Conservation (phyloP, 2,888 invertebrate species). For the Hemaris fuciformis region DNA sequence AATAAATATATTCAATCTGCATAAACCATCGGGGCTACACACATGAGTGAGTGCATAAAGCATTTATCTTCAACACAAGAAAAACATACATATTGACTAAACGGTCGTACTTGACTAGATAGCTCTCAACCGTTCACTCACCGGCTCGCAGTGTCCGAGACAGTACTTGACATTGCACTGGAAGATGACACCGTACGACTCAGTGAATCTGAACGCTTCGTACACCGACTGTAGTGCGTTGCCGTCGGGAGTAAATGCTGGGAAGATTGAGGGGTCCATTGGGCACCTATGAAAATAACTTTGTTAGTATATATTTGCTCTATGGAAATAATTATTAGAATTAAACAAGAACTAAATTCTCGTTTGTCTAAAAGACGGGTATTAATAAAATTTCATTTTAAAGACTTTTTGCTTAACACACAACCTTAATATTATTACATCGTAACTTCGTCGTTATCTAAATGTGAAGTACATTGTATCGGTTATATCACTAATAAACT, state of each 20-base stretch:
- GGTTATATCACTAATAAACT: too few species aligned
- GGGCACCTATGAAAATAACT: slow-evolving; percentile 84
- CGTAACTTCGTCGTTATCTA: too few species aligned
- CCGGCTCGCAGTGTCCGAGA: slow-evolving; percentile 95
- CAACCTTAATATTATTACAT: too few species aligned
- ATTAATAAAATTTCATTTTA: too few species aligned
- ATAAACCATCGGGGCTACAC: too few species aligned
- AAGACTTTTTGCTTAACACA: too few species aligned
- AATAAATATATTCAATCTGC: too few species aligned
- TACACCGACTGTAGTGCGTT: slow-evolving; percentile 95
- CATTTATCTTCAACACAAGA: neutral
- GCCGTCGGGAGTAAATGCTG: slow-evolving; percentile 94
- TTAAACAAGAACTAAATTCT: neutral
- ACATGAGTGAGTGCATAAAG: too few species aligned
- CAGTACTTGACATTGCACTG: slow-evolving; percentile 98
- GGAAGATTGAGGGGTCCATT: slow-evolving; percentile 96
- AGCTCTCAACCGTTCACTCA: slow-evolving; percentile 64
- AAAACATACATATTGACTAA: neutral
- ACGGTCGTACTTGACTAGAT: neutral
- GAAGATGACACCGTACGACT: slow-evolving; percentile 98
- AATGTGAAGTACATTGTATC: too few species aligned
- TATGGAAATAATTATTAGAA: neutral
- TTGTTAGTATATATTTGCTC: neutral
- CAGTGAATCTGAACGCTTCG: slow-evolving; percentile 97
- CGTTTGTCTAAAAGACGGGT: neutral